Base-by-base conservation (phyloP, 1,140 invertebrate genomes). In the Aphaenogaster ashmeadi region DNA sequence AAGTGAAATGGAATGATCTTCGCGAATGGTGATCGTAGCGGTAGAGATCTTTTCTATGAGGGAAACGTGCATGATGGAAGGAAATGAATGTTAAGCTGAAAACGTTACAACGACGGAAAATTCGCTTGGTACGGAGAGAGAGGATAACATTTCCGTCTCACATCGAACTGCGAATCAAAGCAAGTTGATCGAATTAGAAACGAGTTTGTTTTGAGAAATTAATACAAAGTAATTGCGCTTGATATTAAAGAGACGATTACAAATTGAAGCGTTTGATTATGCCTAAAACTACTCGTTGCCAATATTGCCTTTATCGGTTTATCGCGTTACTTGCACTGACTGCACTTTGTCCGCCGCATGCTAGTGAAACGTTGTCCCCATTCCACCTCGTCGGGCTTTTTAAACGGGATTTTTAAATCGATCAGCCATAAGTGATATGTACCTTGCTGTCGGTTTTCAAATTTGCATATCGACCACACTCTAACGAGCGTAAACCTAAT, bases 381-480 rank as follows among this genome's bases (percentile, higher is more conserved):
- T 80, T 80, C 47, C 36, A 52, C 74, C 74, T 80, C 74, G 60
- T 44, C 47, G 47, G 50, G 50, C 27, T 78, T 86, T 86, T 86
- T 77, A 77, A 79, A 86, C 74, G 38, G 62, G 72, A 78, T 66
- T 86, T 86, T 77, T 78, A 67, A 86, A 86, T 67, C 74, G 75
- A 66, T 86, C 74, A 79, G 18, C 72, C 62, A 47, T 77, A 80
- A 86, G 69, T 75, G 69, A 27, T 75, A 50, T 60, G 69, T 84
- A 84, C 41, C 54, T 74, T 62, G 27, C 41, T 52, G 67, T 58
- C 18, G 72, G 54, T 84, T 84, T 50, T 84, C 69, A 41, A 60
- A 74, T 84, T 83, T 83, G 67, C 36, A 38, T 71, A 54, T 54
- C 44, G 33, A 18, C 21, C 44, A 56, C 66, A 44, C 41, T n/a